Evolutionary conservation across 2,797 vertebrate genomes (phyloP).

Genomic region (Tokudaia tokunoshimensis): DNA sequence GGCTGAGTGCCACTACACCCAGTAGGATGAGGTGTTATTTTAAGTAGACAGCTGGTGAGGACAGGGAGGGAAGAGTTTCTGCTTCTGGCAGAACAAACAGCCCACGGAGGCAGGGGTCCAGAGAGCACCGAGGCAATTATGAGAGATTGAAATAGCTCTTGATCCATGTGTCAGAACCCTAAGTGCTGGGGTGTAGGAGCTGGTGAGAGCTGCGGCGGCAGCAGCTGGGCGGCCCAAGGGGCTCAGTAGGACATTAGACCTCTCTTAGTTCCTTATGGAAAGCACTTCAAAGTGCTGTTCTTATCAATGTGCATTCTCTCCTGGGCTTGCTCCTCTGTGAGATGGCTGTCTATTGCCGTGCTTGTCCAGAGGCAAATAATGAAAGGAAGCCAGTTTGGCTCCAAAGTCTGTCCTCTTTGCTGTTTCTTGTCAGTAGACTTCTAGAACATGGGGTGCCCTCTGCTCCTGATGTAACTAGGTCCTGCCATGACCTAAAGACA

Average conservation of each 20-base stretch:
- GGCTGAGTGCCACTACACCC: not conserved
- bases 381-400: not conserved
- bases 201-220: not conserved
- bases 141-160: not conserved
- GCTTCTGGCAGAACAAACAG: not conserved
- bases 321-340: accelerated
- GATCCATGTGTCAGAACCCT: not conserved
- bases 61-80: not conserved
- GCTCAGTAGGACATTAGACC: not conserved
- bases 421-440: not conserved
- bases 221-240: not conserved
- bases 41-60: not conserved
- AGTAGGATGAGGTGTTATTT: not conserved
- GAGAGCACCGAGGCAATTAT: not conserved
- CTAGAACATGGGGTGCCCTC: not conserved
- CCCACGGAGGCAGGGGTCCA: not conserved
- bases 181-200: not conserved
- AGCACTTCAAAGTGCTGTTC: not conserved
- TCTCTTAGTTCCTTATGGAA: not conserved
- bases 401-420: not conserved
- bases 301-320: not conserved
- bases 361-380: not conserved
- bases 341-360: not conserved
- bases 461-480: not conserved
- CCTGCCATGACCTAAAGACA: not conserved